These are phyloP conservation scores for Fukomys damarensis DNA, from an alignment of 2,113 vertebrate genomes.

Conservation along the genomic window DNA sequence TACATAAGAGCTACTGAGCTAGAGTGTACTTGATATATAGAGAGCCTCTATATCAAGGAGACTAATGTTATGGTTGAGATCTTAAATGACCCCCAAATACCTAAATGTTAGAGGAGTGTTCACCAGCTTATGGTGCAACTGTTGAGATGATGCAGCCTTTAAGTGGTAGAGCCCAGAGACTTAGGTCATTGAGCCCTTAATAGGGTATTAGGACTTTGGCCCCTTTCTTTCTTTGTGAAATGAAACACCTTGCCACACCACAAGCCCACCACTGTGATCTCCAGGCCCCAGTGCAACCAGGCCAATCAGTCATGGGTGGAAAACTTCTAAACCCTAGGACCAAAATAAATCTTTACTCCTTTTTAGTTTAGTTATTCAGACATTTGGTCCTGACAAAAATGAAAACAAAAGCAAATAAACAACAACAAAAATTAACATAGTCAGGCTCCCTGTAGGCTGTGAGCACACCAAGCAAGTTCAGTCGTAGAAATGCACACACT, in stretches of 20 bases:
- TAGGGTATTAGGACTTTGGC: not conserved
- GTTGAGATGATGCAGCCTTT: no score
- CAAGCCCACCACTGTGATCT: not conserved
- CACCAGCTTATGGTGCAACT: not conserved
- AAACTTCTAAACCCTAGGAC: not conserved
- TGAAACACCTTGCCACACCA: not conserved
- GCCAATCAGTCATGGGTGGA: no score
- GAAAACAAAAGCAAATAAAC: not conserved
- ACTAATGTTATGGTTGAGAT: no score
- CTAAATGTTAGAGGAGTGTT: no score
- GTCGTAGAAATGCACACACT: no score
- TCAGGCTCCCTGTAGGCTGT: not conserved
- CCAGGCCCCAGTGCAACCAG: not conserved
- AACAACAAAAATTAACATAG: not conserved
- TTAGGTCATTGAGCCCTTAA: not conserved
- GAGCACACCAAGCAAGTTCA: not conserved
- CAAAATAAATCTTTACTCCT: not conserved
- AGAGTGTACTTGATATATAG: not conserved
- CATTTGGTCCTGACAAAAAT: not conserved
- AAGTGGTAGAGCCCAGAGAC: not conserved
- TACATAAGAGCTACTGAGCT: not conserved
- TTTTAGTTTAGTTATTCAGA: not conserved
- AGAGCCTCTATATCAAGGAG: not conserved
- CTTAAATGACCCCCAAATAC: not conserved
- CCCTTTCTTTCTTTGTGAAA: not conserved